Evolutionary conservation across 2,888 invertebrate genomes (phyloP).

Genomic region (Rhingia rostrata): DNA sequence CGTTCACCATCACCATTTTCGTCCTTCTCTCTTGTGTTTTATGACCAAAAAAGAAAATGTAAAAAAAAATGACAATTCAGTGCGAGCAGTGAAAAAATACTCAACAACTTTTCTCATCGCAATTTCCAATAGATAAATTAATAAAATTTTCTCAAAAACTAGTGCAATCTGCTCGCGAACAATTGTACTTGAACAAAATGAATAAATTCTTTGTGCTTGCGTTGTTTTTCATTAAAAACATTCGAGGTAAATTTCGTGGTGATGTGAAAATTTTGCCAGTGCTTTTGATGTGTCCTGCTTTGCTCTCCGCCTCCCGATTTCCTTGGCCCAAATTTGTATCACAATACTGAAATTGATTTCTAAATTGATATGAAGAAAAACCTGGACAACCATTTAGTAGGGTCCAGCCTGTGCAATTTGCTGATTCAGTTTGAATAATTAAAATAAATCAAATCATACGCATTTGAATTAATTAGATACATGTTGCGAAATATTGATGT

Average conservation of each 20-base stretch:
- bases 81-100: conserved; percentile 70
- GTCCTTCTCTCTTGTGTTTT: conserved; percentile 54
- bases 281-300: conserved; percentile 65
- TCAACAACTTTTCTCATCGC: conserved; percentile 48
- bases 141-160: conserved; percentile 30
- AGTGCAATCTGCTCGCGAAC: conserved; percentile 32
- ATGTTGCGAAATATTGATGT: conserved; percentile 51
- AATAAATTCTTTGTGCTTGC: conserved; percentile 80
- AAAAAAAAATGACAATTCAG: conserved; percentile 71
- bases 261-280: conserved; percentile 60
- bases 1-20: conserved; percentile 53
- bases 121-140: conserved; percentile 53
- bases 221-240: conserved; percentile 80
- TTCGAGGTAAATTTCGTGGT: conserved; percentile 79
- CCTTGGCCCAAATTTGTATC: conserved; percentile 73
- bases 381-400: neutral
- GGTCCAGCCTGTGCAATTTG: conserved; percentile 7
- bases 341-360: conserved; percentile 73
- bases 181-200: conserved; percentile 76
- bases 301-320: conserved; percentile 54
- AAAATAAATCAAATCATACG: conserved; percentile 14
- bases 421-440: neutral
- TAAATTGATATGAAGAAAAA: conserved; percentile 30
- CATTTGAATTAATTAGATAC: conserved; percentile 35
- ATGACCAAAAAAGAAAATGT: conserved; percentile 59